These are phyloP conservation scores for Antigone vipio DNA, from an alignment of 2,113 vertebrate species.

Conservation along the genomic window DNA sequence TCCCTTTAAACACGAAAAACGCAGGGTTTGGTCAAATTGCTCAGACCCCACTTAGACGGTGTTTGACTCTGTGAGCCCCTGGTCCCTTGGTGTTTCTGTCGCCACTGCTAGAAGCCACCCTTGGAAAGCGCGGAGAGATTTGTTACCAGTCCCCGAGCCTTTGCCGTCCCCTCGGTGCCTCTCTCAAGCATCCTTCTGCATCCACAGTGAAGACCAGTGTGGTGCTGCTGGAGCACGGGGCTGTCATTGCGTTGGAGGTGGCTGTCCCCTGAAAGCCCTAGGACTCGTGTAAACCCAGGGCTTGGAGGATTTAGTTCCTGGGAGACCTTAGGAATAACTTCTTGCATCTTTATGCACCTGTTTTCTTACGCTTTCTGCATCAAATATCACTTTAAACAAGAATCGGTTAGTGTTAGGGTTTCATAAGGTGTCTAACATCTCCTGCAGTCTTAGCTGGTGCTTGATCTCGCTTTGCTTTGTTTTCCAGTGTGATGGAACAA, in stretches of 20 bases:
- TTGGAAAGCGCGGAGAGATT: neutral
- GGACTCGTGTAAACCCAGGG: neutral
- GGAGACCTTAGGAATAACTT: neutral
- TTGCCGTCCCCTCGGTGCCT: neutral
- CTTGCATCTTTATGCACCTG: neutral
- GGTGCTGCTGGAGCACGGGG: neutral
- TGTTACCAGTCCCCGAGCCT: neutral
- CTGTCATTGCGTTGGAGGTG: neutral
- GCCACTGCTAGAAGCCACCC: neutral
- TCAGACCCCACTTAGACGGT: neutral
- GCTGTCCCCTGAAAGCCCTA: neutral
- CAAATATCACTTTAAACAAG: neutral
- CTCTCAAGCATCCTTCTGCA: neutral
- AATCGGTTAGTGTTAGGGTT: neutral
- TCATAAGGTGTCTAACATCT: no score
- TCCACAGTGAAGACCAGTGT: accelerated
- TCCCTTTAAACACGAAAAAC: neutral
- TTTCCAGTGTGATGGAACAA: neutral
- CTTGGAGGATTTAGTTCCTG: neutral
- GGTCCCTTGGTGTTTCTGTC: neutral
- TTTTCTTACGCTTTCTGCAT: neutral
- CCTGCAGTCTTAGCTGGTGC: accelerated
- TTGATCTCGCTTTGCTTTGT: neutral
- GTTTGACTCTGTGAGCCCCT: accelerated
- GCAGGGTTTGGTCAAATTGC: accelerated